These are phyloP conservation scores for Philotrypesis tridentata DNA, from an alignment of 1,140 invertebrate genomes.

Conservation along the genomic window DNA sequence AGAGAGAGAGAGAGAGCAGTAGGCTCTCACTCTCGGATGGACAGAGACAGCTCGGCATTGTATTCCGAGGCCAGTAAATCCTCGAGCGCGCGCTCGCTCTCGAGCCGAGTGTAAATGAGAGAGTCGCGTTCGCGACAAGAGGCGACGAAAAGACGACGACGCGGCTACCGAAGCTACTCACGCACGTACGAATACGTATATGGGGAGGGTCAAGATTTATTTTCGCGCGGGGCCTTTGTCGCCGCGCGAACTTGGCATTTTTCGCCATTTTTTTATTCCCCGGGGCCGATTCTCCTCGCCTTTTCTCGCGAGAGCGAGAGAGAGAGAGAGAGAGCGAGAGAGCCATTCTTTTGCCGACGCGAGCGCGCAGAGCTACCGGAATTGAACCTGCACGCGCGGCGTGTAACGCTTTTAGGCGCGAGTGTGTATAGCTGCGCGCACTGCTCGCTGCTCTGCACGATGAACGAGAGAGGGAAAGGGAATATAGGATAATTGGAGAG, in stretches of 20 bases:
- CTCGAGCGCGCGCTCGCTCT: conserved; percentile 43
- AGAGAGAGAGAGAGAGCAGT: conserved; percentile 50
- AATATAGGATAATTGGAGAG: neutral
- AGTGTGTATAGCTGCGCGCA: no score
- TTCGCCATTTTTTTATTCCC: conserved; percentile 68
- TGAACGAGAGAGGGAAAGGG: no score
- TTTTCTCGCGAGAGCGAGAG: no score
- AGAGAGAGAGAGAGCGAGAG: no score
- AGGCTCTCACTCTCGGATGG: conserved; percentile 69
- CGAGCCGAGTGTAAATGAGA: conserved; percentile 70
- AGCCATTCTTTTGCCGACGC: conserved; percentile 27
- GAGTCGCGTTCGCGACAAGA: conserved; percentile 50
- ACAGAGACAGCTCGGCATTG: conserved; percentile 73
- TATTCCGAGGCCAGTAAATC: conserved; percentile 73
- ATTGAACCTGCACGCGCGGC: conserved; percentile 18
- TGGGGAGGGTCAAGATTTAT: conserved; percentile 67
- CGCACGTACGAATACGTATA: neutral
- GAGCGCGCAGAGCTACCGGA: conserved; percentile 21
- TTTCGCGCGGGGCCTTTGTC: conserved; percentile 68
- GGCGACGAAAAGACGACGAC: neutral
- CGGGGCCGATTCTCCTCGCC: conserved; percentile 37
- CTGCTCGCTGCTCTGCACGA: no score
- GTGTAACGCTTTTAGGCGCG: conserved; percentile 17
- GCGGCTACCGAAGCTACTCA: conserved; percentile 36
- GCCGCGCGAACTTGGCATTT: conserved; percentile 73